These are phyloP conservation scores for Eilema griseolum DNA, from an alignment of 2,888 invertebrate species.

Conservation along the genomic window DNA sequence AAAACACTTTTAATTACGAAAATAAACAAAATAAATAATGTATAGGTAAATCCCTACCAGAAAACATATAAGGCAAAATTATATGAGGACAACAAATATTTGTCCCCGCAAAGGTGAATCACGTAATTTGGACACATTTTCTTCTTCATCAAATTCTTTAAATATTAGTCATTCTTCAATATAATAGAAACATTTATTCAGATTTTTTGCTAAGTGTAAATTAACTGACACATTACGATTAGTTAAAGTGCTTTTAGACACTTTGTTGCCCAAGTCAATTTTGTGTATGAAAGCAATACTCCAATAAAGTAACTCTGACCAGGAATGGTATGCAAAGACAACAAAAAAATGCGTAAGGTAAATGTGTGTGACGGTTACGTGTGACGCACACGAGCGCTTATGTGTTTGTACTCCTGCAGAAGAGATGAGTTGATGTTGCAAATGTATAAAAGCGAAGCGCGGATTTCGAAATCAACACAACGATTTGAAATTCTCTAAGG, in stretches of 20 bases:
- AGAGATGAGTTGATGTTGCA: constrained; percentile 82
- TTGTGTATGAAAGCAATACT: constrained; percentile 73
- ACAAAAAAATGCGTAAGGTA: constrained; percentile 73
- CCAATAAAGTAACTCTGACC: constrained; percentile 71
- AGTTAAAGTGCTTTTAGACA: constrained; percentile 57
- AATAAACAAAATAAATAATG: constrained; percentile 50
- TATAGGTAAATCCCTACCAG: constrained; percentile 52
- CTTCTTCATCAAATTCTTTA: constrained; percentile 28
- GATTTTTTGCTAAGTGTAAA: constrained; percentile 51
- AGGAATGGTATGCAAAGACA: constrained; percentile 73
- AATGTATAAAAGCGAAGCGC: constrained; percentile 84
- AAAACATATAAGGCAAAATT: constrained; percentile 57
- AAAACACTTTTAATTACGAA: constrained; percentile 39
- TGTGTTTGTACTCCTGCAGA: constrained; percentile 67
- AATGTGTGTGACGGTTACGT: constrained; percentile 59
- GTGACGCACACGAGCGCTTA: constrained; percentile 59
- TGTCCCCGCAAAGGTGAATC: constrained; percentile 57
- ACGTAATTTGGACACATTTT: constrained; percentile 50
- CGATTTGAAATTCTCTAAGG: constrained; percentile 82
- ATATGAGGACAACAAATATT: constrained; percentile 46
- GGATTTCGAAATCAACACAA: constrained; percentile 86
- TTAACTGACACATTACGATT: constrained; percentile 54
- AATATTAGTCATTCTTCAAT: constrained; percentile 24
- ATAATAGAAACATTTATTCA: constrained; percentile 44
- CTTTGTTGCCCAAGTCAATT: constrained; percentile 57